Conservation (phyloP, 1,140 invertebrate genomes). For the Saxidomus purpurata region DNA sequence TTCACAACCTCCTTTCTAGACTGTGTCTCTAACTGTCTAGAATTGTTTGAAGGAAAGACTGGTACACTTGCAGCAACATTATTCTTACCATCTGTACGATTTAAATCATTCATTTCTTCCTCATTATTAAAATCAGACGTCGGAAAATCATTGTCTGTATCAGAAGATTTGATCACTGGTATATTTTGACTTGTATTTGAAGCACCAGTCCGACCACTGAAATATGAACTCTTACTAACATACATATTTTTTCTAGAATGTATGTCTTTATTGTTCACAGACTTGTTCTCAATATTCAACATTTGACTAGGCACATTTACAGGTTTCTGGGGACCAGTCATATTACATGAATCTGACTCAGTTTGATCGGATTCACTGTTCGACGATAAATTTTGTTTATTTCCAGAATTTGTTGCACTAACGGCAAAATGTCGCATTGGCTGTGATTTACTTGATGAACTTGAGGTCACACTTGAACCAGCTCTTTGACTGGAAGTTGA, state of each 20-base stretch:
- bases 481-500: constrained; percentile 22
- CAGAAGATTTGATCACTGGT: constrained; percentile 77
- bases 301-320: constrained; percentile 37
- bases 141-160: constrained; percentile 84
- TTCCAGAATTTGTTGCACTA: background rate
- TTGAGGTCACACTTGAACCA: constrained; percentile 43
- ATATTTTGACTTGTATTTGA: constrained; percentile 56
- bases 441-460: constrained; percentile 56
- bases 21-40: background rate
- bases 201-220: background rate
- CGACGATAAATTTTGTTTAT: constrained; percentile 71
- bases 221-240: constrained; percentile 33
- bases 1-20: background rate
- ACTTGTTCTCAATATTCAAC: constrained; percentile 13
- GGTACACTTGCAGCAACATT: constrained; percentile 59
- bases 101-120: constrained; percentile 83
- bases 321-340: constrained; percentile 71
- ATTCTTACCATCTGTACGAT: constrained; percentile 73
- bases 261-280: background rate
- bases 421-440: constrained; percentile 24
- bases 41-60: constrained; percentile 40
- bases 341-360: constrained; percentile 81
- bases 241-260: constrained; percentile 27
- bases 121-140: constrained; percentile 84
- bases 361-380: constrained; percentile 81